phyloP scores from a whole-genome alignment of 2,888 invertebrate species.

The Lochmaea crataegi region DNA sequence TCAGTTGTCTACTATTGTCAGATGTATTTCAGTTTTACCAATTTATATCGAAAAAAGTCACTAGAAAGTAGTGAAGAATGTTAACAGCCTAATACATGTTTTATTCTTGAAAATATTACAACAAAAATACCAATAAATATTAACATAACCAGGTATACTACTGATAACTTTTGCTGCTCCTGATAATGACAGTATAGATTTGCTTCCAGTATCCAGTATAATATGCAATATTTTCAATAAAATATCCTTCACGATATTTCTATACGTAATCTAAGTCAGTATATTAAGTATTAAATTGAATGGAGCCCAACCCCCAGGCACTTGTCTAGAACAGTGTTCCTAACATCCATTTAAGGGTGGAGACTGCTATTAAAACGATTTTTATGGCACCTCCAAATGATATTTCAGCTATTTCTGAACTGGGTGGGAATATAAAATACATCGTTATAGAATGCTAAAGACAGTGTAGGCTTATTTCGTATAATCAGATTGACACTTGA shows the following conservation, averaged over 20 bases:
- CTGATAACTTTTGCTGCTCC: too few relatives aligned
- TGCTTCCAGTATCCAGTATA: neutral
- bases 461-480: neutral
- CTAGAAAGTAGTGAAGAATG: too few relatives aligned
- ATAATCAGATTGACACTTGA: constrained; percentile 11
- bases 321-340: constrained; percentile 15
- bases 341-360: neutral
- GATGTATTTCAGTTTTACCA: too few relatives aligned
- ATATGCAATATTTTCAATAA: neutral
- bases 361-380: constrained; percentile 3
- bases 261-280: neutral
- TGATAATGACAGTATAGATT: too few relatives aligned
- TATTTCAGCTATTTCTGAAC: constrained; percentile 17
- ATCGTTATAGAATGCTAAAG: neutral
- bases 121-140: too few relatives aligned
- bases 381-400: constrained; percentile 8
- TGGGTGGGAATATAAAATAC: constrained; percentile 7
- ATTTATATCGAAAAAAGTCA: too few relatives aligned
- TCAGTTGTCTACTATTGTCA: too few relatives aligned
- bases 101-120: too few relatives aligned
- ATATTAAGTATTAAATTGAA: neutral
- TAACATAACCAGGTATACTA: too few relatives aligned
- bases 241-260: neutral
- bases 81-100: too few relatives aligned
- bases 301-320: neutral